Evolutionary conservation across 2,888 invertebrate genomes (phyloP), one percentile per base, ranked within the genome.

Genomic region (Rhamphomyia laevipes): DNA sequence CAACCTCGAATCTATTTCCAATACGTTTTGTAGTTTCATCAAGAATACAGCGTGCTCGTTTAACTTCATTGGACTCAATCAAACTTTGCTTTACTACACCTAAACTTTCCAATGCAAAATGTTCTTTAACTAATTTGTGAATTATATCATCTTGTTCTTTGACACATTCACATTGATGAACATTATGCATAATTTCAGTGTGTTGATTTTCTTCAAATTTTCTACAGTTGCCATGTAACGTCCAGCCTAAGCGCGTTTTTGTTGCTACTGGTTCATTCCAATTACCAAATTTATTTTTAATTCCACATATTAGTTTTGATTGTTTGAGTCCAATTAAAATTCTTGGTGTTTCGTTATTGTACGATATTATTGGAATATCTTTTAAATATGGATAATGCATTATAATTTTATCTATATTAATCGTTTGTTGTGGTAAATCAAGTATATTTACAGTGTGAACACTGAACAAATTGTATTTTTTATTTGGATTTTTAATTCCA

Each of bases 1-100:
- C 56, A 15, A 53, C 55, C 52, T 57, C 54, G 18, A 45, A 56
- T 13, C 43, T 41, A 7, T 45, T 46, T 27, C 33, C 47, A 16
- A 42, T 33, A 17, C 49, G 35, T 38, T 45, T 43, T 16, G 52
- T 55, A 12, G 53, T 55, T n/a, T 42, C 35, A 16, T 54, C 44
- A 13, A 56, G 46, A 10, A 56, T 51, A 21, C 43, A 18, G 18
- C 48, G 15, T 11, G 53, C 49, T 43, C 38, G 45, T 15, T 30
- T 10, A 17, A 53, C 49, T 27, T 56, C 51, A 42, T 17, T 23
- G 12, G 51, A 53, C 17, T 47, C 37, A 15, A 47, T 37, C 16
- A 37, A 31, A 18, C 40, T 42, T 21, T 31, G 9, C 11, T n/a
- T 42, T 16, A 50, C 44, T 23, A 45, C 21, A 42, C 35, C 46